Percentiles rank a stretch among this genome's conserved stretches.
Conservation (phyloP, 2,888 invertebrate genomes). For the Linnaemya vulpina region DNA sequence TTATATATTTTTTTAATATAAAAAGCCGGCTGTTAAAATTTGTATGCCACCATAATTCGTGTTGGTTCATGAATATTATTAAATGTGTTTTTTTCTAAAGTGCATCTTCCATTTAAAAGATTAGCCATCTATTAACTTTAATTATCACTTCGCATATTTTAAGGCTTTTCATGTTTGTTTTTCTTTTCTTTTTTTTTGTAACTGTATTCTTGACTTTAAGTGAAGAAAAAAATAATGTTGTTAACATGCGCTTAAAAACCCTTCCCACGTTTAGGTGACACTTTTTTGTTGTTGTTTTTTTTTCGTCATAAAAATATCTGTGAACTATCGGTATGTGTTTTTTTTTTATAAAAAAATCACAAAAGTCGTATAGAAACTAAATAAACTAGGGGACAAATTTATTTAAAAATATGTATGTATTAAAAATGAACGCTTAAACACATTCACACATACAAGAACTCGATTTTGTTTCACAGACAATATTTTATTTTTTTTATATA, state of each 20-base stretch:
- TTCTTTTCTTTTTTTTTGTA: constrained; percentile 35
- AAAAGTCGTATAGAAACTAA: constrained; percentile 11
- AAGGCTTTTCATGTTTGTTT: constrained; percentile 50
- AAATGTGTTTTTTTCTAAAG: not conserved
- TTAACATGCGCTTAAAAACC: constrained; percentile 51
- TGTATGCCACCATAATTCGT: not conserved
- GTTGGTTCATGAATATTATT: not conserved
- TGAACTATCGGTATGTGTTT: not conserved
- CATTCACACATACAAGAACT: not conserved
- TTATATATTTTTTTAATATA: not conserved
- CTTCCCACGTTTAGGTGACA: constrained; percentile 70
- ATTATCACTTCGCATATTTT: constrained; percentile 68
- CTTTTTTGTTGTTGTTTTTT: constrained; percentile 42
- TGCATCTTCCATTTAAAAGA: constrained; percentile 27
- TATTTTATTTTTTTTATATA: not conserved
- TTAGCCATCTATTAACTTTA: constrained; percentile 70
- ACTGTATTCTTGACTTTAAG: constrained; percentile 8
- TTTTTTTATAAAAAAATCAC: not conserved
- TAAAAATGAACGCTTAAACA: not conserved
- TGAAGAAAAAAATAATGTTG: not conserved
- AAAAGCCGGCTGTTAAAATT: constrained; percentile 26
- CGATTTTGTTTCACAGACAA: not conserved
- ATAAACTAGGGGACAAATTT: constrained; percentile 9
- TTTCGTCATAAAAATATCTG: constrained; percentile 1
- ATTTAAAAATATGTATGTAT: constrained; percentile 7